Evolutionary conservation across 2,888 invertebrate genomes (phyloP).

Genomic region (Leucophenga maculata): DNA sequence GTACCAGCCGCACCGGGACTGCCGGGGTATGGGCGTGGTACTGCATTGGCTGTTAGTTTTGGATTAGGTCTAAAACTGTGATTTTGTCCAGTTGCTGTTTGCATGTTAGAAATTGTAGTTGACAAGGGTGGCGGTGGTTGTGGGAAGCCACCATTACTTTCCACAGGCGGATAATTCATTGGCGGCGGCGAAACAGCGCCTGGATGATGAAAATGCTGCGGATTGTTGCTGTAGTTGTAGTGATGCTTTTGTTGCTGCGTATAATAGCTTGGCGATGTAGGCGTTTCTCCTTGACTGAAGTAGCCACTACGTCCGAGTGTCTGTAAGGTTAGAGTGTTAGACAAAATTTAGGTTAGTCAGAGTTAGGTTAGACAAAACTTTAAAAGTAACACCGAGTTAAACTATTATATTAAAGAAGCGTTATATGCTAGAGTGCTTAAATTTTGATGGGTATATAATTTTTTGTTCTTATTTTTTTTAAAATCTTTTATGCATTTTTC

Average conservation of each 20-base stretch:
- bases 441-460: conserved; percentile 24
- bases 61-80: conserved; percentile 70
- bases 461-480: conserved; percentile 39
- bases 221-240: conserved; percentile 63
- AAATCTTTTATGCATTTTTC: conserved; percentile 15
- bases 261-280: conserved; percentile 68
- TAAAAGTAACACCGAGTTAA: conserved; percentile 30
- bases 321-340: conserved; percentile 55
- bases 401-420: conserved; percentile 37
- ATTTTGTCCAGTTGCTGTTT: conserved; percentile 61
- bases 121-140: conserved; percentile 71
- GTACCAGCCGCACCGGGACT: conserved; percentile 54
- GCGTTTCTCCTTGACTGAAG: conserved; percentile 59
- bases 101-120: conserved; percentile 69
- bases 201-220: conserved; percentile 71
- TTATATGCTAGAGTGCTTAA: neutral
- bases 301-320: conserved; percentile 68
- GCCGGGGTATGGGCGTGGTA: conserved; percentile 72
- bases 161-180: conserved; percentile 58
- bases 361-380: conserved; percentile 51
- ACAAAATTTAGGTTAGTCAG: conserved; percentile 47
- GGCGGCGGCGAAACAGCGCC: conserved; percentile 70
- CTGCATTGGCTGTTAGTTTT: conserved; percentile 72
- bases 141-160: conserved; percentile 60
- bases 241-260: conserved; percentile 63